Percentiles rank a stretch among this genome's conserved stretches.
Evolutionary conservation across 2,888 invertebrate genomes (phyloP).

Genomic region (Pyralis farinalis): DNA sequence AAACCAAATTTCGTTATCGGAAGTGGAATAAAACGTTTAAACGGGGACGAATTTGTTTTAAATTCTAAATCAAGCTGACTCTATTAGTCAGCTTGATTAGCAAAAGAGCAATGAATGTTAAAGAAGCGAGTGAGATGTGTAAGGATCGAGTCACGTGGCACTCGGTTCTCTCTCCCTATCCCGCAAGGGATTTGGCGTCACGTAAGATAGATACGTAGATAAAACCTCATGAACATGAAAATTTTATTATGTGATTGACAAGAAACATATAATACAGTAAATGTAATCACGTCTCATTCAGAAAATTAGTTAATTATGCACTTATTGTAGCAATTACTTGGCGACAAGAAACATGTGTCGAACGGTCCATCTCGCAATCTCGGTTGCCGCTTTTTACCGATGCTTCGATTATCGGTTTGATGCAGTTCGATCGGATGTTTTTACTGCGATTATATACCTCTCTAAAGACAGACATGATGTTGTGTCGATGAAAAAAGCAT

Average conservation of each 20-base stretch:
- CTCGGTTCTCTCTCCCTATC: too few relatives aligned
- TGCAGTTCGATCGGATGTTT: constrained; percentile 15
- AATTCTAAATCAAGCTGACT: too few relatives aligned
- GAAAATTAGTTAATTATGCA: constrained; percentile 8
- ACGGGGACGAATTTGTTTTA: too few relatives aligned
- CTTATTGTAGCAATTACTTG: constrained; percentile 15
- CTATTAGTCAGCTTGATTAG: too few relatives aligned
- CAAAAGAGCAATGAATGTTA: too few relatives aligned
- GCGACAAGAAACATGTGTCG: constrained; percentile 13
- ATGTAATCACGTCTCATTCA: neutral
- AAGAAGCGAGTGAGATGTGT: too few relatives aligned
- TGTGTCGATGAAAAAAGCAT: constrained; percentile 1
- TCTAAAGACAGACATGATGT: constrained; percentile 4
- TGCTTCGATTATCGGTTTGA: constrained; percentile 19
- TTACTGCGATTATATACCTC: constrained; percentile 16
- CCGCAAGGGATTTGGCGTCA: too few relatives aligned
- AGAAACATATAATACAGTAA: constrained; percentile 1
- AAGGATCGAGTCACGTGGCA: too few relatives aligned
- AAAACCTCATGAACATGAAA: too few relatives aligned
- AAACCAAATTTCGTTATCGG: too few relatives aligned
- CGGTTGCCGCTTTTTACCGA: constrained; percentile 18
- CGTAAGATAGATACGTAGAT: neutral
- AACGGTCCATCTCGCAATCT: constrained; percentile 17
- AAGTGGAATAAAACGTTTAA: too few relatives aligned
- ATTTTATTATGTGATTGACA: neutral